Evolutionary conservation across 2,797 vertebrate species (phyloP), one percentile per base, ranked within the genome.

Genomic region (Myiotriccus ornatus): DNA sequence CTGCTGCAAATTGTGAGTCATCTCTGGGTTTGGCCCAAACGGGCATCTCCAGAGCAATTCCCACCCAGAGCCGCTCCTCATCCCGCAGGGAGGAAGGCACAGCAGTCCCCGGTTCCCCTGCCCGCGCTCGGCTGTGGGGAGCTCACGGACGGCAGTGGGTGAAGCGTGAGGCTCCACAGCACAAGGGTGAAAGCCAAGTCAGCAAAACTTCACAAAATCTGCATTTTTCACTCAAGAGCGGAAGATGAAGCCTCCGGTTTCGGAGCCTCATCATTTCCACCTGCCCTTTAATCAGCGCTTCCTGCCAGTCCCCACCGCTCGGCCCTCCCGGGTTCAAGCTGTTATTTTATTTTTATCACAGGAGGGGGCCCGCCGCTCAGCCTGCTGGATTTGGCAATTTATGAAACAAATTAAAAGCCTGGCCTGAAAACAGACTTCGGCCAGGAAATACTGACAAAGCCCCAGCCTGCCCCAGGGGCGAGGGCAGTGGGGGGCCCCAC

Each of bases 291-390:
- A 83, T 87, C 87, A 94, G 79, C 30, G 23, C 35, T 95, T 90
- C 95, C 95, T 84, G 93, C 95, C 95, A 60, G 85, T n/a, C 90
- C 91, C 86, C 68, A 37, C 59, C 1, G 7, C 84, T 63, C 28
- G 10, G 69, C 89, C 91, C 86, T 55, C 86, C 68, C 16, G 2
- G 76, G 19, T 76, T 91, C 91, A 77, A 94, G 92, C 90, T 94
- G 96, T 88, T 95, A 81, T 87, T 94, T 94, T 93, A 92, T 95
- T 96, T 96, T 96, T 92, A 95, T 87, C 91, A 5, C 92, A 69
- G 79, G 30, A 92, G 82, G 87, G 89, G 89, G 75, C 75, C 79
- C 2, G 5, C 1, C 3, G n/a, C 68, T 93, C 56, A 77, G 87
- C 89, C 79, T 25, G 53, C 82, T 78, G 81, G 17, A 37, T 73